Percentiles rank a stretch among this genome's conserved stretches.
Evolutionary conservation across 1,140 invertebrate species (phyloP).

Genomic region (Eciton burchellii): DNA sequence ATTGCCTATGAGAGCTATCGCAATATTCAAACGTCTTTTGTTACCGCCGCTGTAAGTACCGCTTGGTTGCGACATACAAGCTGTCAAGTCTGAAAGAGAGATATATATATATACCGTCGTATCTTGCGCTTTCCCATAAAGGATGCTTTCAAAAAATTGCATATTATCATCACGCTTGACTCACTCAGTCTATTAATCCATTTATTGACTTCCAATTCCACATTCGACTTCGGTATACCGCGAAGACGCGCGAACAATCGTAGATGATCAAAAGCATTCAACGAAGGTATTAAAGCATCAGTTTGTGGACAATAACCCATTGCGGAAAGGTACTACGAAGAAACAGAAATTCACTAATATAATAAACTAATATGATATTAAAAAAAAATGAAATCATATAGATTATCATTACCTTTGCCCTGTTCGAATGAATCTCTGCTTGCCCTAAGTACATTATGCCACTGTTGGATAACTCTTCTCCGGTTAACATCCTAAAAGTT

Average conservation of each 20-base stretch:
- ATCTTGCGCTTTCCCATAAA: neutral
- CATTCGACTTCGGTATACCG: slow-evolving; percentile 86
- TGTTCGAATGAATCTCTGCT: slow-evolving; percentile 82
- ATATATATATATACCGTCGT: neutral
- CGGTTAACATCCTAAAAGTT: slow-evolving; percentile 96
- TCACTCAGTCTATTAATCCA: slow-evolving; percentile 85
- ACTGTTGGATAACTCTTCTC: slow-evolving; percentile 88
- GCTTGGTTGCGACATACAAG: slow-evolving; percentile 84
- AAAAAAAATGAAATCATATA: slow-evolving; percentile 7
- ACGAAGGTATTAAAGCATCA: slow-evolving; percentile 89
- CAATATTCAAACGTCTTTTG: slow-evolving; percentile 97
- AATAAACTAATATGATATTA: neutral
- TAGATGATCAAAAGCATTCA: slow-evolving; percentile 90
- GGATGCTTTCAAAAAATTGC: neutral
- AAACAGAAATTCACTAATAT: neutral
- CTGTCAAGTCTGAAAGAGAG: slow-evolving; percentile 79
- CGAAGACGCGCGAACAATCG: slow-evolving; percentile 89
- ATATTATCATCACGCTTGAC: slow-evolving; percentile 11
- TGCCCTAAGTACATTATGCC: slow-evolving; percentile 86
- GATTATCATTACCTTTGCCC: slow-evolving; percentile 82
- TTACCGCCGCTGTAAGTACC: slow-evolving; percentile 95
- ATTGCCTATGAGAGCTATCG: slow-evolving; percentile 94
- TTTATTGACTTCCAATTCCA: slow-evolving; percentile 85
- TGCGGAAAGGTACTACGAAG: slow-evolving; percentile 84
- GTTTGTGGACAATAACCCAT: slow-evolving; percentile 91